Evolutionary conservation across 1,140 invertebrate species (phyloP).

Genomic region (Pentalonia nigronervosa): DNA sequence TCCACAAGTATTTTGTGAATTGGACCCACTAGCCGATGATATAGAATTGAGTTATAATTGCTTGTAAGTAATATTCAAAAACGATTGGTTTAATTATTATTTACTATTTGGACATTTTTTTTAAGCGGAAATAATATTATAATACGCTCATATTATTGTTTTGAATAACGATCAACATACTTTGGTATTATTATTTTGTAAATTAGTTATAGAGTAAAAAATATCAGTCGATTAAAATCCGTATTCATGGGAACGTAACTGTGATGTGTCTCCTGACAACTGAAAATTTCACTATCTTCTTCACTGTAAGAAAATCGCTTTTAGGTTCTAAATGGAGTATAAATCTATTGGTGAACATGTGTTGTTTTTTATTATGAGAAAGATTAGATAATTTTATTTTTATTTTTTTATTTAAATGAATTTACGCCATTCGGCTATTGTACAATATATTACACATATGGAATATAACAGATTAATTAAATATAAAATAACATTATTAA

Average conservation of each 20-base stretch:
- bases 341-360: too few relatives aligned
- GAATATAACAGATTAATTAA: too few relatives aligned
- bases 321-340: too few relatives aligned
- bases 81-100: neutral
- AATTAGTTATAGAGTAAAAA: neutral
- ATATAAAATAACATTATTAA: too few relatives aligned
- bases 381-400: too few relatives aligned
- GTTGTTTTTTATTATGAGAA: too few relatives aligned
- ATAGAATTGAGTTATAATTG: neutral
- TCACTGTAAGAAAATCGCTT: too few relatives aligned
- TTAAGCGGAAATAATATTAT: too few relatives aligned
- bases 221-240: neutral
- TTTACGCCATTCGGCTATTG: too few relatives aligned
- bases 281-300: neutral
- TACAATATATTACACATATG: too few relatives aligned
- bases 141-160: neutral
- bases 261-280: neutral
- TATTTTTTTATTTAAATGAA: too few relatives aligned
- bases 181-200: neutral
- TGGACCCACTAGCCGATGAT: neutral
- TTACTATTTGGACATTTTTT: neutral
- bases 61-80: constrained; percentile 11
- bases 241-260: neutral
- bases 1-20: constrained; percentile 39
- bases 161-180: neutral